A percentile compares a stretch with the other conserved stretches of the same genome.
Conservation (phyloP, 2,888 invertebrate genomes). For the Bursaphelenchus okinawaensis region DNA sequence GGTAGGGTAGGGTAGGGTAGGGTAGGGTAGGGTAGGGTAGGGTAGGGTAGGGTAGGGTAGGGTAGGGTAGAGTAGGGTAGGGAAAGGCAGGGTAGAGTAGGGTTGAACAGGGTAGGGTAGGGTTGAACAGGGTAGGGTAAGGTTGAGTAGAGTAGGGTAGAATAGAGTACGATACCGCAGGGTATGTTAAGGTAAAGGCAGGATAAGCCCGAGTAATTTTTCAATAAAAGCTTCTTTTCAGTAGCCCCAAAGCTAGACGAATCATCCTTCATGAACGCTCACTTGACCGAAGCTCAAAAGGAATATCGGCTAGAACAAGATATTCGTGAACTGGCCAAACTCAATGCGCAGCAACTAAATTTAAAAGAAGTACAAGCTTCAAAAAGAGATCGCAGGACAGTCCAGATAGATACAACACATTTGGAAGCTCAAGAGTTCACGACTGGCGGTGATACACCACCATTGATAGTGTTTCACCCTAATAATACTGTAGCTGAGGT, state of each 20-base stretch:
- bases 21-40: too few species aligned
- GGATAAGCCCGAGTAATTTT: too few species aligned
- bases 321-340: slow-evolving; percentile 22
- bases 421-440: not conserved
- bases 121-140: too few species aligned
- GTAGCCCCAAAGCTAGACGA: slow-evolving; percentile 12
- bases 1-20: too few species aligned
- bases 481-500: not conserved
- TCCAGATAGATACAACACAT: not conserved
- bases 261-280: slow-evolving; percentile 1
- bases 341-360: not conserved
- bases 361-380: not conserved
- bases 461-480: not conserved
- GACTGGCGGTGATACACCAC: not conserved
- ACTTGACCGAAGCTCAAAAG: slow-evolving; percentile 13
- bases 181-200: too few species aligned
- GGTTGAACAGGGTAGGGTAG: too few species aligned
- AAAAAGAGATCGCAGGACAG: not conserved
- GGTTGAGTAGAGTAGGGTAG: too few species aligned
- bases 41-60: too few species aligned
- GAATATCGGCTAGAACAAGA: slow-evolving; percentile 26
- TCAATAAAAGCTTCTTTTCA: slow-evolving; percentile 11
- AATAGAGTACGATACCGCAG: too few species aligned
- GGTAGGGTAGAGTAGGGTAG: too few species aligned
- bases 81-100: too few species aligned